A percentile compares a stretch with the other conserved stretches of the same genome.
phyloP scores from a whole-genome alignment of 2,888 invertebrate genomes.

The Smittia sp. region DNA sequence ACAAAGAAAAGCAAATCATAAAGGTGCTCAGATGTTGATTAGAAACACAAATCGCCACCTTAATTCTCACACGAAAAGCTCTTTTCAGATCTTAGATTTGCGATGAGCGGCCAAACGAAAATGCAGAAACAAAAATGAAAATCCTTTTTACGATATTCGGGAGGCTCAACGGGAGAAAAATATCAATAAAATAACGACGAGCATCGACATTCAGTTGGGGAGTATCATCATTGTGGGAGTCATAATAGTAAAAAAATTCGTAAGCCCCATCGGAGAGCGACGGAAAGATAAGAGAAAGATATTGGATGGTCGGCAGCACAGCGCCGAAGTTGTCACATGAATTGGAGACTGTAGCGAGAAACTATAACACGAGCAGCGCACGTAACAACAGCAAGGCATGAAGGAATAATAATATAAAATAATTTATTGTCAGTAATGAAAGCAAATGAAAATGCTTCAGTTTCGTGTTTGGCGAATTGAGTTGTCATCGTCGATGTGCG shows the following conservation, averaged over 20 bases:
- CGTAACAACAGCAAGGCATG: slow-evolving; percentile 24
- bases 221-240: not conserved
- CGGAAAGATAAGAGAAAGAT: not conserved
- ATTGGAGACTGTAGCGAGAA: not conserved
- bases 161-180: not conserved
- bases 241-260: slow-evolving; percentile 2
- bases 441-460: slow-evolving; percentile 15
- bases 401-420: slow-evolving; percentile 34
- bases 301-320: not conserved
- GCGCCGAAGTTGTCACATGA: not conserved
- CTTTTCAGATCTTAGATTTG: slow-evolving; percentile 6
- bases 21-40: slow-evolving; percentile 41
- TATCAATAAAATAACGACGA: not conserved
- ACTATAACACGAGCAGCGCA: not conserved
- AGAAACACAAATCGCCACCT: slow-evolving; percentile 10
- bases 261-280: not conserved
- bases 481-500: too few species aligned
- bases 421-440: slow-evolving; percentile 35
- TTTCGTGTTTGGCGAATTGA: not conserved
- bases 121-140: slow-evolving; percentile 21
- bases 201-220: not conserved
- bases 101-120: not conserved
- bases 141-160: slow-evolving; percentile 32
- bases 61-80: not conserved
- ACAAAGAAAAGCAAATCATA: not conserved